These are phyloP conservation scores for Gorsachius goisagi DNA, from an alignment of 2,113 vertebrate genomes.

Conservation along the genomic window DNA sequence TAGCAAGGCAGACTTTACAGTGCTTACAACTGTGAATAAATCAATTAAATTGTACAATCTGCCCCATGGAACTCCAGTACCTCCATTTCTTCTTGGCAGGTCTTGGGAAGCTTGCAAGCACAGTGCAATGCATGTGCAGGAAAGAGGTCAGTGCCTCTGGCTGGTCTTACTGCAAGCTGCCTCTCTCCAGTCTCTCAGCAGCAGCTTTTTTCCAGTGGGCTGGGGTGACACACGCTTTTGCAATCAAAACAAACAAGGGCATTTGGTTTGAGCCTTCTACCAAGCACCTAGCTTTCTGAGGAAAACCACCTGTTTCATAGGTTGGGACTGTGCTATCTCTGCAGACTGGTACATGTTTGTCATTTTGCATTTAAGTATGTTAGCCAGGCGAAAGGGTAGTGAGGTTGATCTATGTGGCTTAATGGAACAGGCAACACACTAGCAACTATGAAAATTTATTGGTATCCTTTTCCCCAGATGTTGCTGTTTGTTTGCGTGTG, in stretches of 20 bases:
- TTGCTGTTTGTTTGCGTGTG: background rate
- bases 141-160: background rate
- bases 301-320: background rate
- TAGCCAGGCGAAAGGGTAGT: background rate
- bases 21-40: background rate
- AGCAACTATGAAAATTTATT: background rate
- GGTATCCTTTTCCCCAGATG: background rate
- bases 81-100: background rate
- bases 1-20: accelerated
- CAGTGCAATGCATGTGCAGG: accelerated
- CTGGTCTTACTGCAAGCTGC: background rate
- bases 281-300: background rate
- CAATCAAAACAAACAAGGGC: background rate
- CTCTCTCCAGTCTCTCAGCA: background rate
- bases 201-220: background rate
- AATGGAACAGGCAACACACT: background rate
- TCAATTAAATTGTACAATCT: background rate
- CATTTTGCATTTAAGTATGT: background rate
- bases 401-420: background rate
- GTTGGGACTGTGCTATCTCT: background rate
- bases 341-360: background rate
- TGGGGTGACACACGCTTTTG: background rate
- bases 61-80: background rate
- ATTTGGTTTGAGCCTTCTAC: background rate
- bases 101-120: background rate